Evolutionary conservation across 2,888 invertebrate species (phyloP), one percentile per base, ranked within the genome.

Genomic region (Steinernema carpocapsae): DNA sequence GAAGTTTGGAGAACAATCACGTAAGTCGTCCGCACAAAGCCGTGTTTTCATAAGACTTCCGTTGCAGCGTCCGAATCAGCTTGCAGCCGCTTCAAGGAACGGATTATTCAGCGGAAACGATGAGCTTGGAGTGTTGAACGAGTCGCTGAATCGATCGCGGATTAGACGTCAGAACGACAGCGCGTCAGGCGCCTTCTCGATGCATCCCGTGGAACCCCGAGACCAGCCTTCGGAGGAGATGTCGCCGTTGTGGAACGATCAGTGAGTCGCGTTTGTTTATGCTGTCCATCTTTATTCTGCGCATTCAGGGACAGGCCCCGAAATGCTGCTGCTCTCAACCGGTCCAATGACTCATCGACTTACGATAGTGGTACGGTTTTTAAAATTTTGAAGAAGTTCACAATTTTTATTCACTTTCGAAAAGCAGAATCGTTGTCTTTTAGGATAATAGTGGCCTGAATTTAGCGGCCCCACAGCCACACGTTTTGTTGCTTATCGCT

Each of bases 321-420:
- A 32, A 64, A 64, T 17, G 64, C 64, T 4, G 64, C 64, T 3
- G 64, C 64, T 32, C 32, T 64, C 1, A 64, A 17, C 19, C 29
- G 64, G 1, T 64, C 64, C 7, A 32, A 64, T 29, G 64, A 64
- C 32, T 64, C 64, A 2, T 32, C 32, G 32, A 64, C 64, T 29
- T 64, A 64, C 17, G 64, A 64, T 32, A 64, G 64, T 17, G 64
- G 64, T 64, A 37, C 4, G 64, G 14, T 48, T 37, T 37, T 37
- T 37, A 37, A 37, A 6, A 37, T 37, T 6, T 37, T 6, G 37
- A 37, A 3, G 37, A 37, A 37, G 37, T 37, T 6, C 10, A 37
- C 4, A 10, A 37, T 37, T 37, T 37, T 37, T 37, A 10, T 37
- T 37, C 10, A 10, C 37, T 37, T 37, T 37, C n/a, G n/a, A n/a